Evolutionary conservation across 2,797 vertebrate genomes (phyloP), one percentile per base, ranked within the genome.

Genomic region (Diplodus puntazzo): DNA sequence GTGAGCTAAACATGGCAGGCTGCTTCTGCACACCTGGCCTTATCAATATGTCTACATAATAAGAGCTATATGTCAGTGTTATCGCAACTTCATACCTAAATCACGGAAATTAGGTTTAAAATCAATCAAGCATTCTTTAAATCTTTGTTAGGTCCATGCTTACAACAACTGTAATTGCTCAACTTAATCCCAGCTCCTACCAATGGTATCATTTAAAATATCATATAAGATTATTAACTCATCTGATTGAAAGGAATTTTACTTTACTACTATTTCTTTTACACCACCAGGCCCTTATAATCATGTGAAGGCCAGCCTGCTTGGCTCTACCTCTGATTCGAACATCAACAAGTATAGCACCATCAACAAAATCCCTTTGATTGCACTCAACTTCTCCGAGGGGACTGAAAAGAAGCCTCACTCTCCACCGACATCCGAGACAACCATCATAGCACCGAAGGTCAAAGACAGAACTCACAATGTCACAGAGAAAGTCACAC

Each of bases 261-360:
- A 1, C 0, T 49, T 75, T 30, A 42, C 30, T n/a, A 23, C 25
- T 75, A 2, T 77, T 77, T 80, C 50, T 69, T 79, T 50, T 65
- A 53, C 61, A 68, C 75, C 93, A 59, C 17, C 79, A 99, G 98
- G 98, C 67, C 97, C 97, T 85, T 98, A 98, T 92, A 99, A 98
- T 92, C 97, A 99, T 89, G 95, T 99, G 92, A 99, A 98, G 94
- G 97, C 97, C 91, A 99, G 98, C 86, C 95, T 99, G 48, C 94
- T 99, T 86, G 97, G 98, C 89, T 99, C 98, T 81, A 99, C 97
- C 11, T 99, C 98, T 0, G 98, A 99, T 92, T 99, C 98, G 3
- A 98, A 99, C 95, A 97, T 99, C 94, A 99, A 99, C 96, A 99
- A 97, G 93, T 99, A 99, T 91, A 99, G 97, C 96, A 98, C 98